Base-by-base conservation (phyloP, 2,113 vertebrate species). In the Pachypanchax playfairii region DNA sequence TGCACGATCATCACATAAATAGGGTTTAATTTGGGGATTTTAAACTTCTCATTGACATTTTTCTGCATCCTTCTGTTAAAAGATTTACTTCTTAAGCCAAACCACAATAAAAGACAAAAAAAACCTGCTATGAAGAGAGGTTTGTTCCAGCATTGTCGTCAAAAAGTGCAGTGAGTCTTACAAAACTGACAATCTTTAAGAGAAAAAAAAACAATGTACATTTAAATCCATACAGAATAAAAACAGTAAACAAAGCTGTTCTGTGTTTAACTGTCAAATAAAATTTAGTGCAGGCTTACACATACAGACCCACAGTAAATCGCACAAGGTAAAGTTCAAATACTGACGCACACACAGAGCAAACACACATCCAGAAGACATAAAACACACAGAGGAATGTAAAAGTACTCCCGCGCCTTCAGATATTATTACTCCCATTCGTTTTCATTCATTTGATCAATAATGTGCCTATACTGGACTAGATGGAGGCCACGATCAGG, bases 191-290 rank as follows among this genome's bases (percentile, higher is more conserved):
- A 65, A 55, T 64, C 62, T 46, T 29, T 4, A 39, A 18, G 49
- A 22, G 1, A 11, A 70, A 44, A 14, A n/a, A 60, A 26, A 64
- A 62, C 42, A 54, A 70, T 33, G 59, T 80, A 87, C 80, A 83
- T 79, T 73, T 73, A 65, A 61, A 77, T 82, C 78, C 56, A 78
- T 85, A 88, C 75, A 80, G 76, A 85, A 80, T 80, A 80, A 83
- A 84, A 88, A 82, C 56, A 22, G 77, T 68, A 82, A 81, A 82
- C 74, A 82, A 82, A 65, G 68, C 69, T 47, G 66, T 72, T 84
- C 74, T 50, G 80, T 79, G 67, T 55, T 83, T 73, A 88, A 86
- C 80, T 72, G 77, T 71, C 75, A 80, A 78, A 87, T 80, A 63
- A 75, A 87, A 79, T 68, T 82, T 65, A 84, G 79, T 82, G 79